Percentiles rank a stretch among this genome's conserved stretches.
Conservation (phyloP, 2,888 invertebrate species). For the Macaria liturata region DNA sequence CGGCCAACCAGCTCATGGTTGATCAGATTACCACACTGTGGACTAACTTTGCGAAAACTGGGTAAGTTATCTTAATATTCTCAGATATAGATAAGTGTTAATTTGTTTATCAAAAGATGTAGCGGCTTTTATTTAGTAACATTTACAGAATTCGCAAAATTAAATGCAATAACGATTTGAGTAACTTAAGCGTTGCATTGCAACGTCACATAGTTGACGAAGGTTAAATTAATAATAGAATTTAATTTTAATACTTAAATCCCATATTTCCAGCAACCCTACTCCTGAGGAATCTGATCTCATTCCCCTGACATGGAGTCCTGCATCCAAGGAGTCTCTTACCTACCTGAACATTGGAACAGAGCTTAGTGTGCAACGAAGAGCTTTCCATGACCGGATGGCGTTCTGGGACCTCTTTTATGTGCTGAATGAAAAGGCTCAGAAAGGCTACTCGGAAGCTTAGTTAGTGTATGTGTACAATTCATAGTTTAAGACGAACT, state of each 20-base stretch:
- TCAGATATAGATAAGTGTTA: too few species aligned
- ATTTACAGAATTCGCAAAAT: too few species aligned
- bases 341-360: slow-evolving; percentile 40
- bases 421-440: slow-evolving; percentile 35
- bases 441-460: slow-evolving; percentile 26
- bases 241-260: too few species aligned
- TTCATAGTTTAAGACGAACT: too few species aligned
- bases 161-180: too few species aligned
- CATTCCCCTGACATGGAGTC: slow-evolving; percentile 44
- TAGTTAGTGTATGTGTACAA: not conserved
- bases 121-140: too few species aligned
- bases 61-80: slow-evolving; percentile 36
- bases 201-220: too few species aligned
- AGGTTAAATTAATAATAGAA: too few species aligned
- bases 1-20: slow-evolving; percentile 46
- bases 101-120: too few species aligned
- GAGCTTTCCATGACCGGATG: slow-evolving; percentile 42
- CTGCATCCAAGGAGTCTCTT: slow-evolving; percentile 31
- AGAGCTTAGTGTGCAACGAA: slow-evolving; percentile 37
- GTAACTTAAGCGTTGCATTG: too few species aligned
- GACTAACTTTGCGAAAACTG: slow-evolving; percentile 54
- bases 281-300: slow-evolving; percentile 42
- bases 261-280: slow-evolving; percentile 41
- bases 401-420: slow-evolving; percentile 50
- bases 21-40: slow-evolving; percentile 52